Percentiles rank a stretch among this genome's conserved stretches.
phyloP scores from a whole-genome alignment of 2,888 invertebrate species.

The Leucoma salicis region DNA sequence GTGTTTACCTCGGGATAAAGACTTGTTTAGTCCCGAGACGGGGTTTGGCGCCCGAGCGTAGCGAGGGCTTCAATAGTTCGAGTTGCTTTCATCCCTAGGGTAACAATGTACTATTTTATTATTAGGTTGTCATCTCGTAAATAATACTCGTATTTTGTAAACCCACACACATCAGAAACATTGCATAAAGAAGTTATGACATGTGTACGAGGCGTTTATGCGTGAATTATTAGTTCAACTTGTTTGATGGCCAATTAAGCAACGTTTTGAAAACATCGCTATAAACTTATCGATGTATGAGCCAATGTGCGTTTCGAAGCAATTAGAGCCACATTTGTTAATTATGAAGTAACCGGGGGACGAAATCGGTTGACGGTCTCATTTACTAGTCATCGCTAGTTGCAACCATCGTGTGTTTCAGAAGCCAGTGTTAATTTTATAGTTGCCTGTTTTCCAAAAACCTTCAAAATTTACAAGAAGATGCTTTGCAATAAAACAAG shows the following conservation, averaged over 20 bases:
- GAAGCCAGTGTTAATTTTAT: too few relatives aligned
- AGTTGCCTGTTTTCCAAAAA: too few relatives aligned
- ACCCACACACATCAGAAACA: not conserved
- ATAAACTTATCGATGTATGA: constrained; percentile 1
- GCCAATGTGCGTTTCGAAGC: constrained; percentile 1
- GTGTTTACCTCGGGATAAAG: too few relatives aligned
- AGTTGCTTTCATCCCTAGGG: too few relatives aligned
- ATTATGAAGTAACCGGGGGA: not conserved
- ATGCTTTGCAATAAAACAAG: too few relatives aligned
- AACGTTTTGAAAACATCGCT: constrained; percentile 13
- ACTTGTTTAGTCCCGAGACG: too few relatives aligned
- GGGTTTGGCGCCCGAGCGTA: too few relatives aligned
- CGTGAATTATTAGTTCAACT: constrained; percentile 21
- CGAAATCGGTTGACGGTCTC: not conserved
- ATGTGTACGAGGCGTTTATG: constrained; percentile 12
- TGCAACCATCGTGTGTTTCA: too few relatives aligned
- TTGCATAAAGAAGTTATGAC: constrained; percentile 22
- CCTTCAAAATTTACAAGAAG: too few relatives aligned
- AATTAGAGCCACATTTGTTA: not conserved
- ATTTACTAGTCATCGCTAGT: not conserved
- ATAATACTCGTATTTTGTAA: not conserved
- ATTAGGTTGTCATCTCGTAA: constrained; percentile 2
- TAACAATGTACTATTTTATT: too few relatives aligned
- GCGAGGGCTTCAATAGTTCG: too few relatives aligned
- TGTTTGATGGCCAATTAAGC: constrained; percentile 5